phyloP scores from a whole-genome alignment of 1,140 invertebrate genomes.

The Trichonephila clavipes region DNA sequence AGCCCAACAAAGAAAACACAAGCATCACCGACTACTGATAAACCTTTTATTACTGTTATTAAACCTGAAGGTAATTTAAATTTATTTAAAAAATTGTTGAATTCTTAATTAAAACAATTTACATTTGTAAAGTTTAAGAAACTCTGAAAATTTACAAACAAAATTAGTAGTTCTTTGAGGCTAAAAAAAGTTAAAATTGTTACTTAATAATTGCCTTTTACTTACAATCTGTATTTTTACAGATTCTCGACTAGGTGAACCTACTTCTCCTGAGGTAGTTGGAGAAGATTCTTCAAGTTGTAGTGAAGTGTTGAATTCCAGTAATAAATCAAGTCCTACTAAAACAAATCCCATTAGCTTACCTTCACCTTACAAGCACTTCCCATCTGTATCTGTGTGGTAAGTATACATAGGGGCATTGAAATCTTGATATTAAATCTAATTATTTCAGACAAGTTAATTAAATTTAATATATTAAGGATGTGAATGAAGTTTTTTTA shows the following conservation, averaged over 20 bases:
- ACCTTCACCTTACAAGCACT: constrained; percentile 54
- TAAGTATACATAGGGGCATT: not conserved
- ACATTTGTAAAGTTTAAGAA: not conserved
- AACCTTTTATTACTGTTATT: constrained; percentile 56
- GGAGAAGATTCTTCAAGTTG: constrained; percentile 8
- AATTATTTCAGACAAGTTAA: too few relatives aligned
- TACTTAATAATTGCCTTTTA: not conserved
- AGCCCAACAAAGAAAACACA: constrained; percentile 6
- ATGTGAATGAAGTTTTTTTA: too few relatives aligned
- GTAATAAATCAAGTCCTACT: not conserved
- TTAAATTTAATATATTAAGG: too few relatives aligned
- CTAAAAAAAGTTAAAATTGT: too few relatives aligned
- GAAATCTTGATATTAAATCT: too few relatives aligned
- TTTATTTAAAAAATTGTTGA: not conserved
- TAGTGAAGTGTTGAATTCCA: not conserved
- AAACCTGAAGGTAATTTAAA: constrained; percentile 61
- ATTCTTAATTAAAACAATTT: not conserved
- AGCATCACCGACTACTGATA: constrained; percentile 38
- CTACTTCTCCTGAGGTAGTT: not conserved
- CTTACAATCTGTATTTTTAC: not conserved
- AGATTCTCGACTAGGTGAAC: not conserved
- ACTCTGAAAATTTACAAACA: not conserved
- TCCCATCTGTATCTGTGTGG: constrained; percentile 33
- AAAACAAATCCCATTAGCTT: constrained; percentile 3
- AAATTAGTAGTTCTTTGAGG: not conserved